Conservation (phyloP, 2,888 invertebrate genomes). For the Pterostichus madidus region DNA sequence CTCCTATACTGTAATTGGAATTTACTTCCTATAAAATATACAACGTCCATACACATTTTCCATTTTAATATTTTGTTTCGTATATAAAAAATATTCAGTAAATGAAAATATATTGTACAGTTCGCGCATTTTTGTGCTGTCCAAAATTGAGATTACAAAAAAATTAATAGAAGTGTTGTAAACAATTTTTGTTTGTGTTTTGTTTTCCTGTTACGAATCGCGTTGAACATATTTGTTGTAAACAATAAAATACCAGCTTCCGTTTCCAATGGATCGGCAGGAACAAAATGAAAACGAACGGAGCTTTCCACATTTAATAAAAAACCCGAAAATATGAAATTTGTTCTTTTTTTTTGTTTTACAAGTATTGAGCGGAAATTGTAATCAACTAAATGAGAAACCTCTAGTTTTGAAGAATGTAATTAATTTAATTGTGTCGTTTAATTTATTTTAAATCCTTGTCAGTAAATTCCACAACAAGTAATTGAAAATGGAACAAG, state of each 20-base stretch:
- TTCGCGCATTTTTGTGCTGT: neutral
- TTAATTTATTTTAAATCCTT: neutral
- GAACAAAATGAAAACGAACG: constrained; percentile 7
- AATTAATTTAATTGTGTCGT: neutral
- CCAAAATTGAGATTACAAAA: constrained; percentile 35
- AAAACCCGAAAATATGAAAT: constrained; percentile 12
- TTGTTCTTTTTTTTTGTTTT: neutral
- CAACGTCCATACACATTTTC: no score
- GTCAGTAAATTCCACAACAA: neutral
- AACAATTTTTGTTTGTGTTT: constrained; percentile 34
- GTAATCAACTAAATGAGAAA: neutral
- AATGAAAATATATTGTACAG: no score
- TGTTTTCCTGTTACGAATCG: constrained; percentile 35
- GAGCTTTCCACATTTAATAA: constrained; percentile 16
- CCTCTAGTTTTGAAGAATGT: neutral
- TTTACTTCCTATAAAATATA: no score
- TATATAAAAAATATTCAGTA: no score
- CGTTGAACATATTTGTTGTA: constrained; percentile 36
- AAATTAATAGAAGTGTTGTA: constrained; percentile 45
- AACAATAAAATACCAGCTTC: constrained; percentile 34
- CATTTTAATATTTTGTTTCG: no score
- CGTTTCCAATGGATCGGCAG: constrained; percentile 21
- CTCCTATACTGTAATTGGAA: no score
- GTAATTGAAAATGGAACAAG: constrained; percentile 19
- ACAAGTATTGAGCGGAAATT: neutral